These are phyloP conservation scores for Autographa gamma DNA, from an alignment of 2,888 invertebrate genomes.

Conservation along the genomic window DNA sequence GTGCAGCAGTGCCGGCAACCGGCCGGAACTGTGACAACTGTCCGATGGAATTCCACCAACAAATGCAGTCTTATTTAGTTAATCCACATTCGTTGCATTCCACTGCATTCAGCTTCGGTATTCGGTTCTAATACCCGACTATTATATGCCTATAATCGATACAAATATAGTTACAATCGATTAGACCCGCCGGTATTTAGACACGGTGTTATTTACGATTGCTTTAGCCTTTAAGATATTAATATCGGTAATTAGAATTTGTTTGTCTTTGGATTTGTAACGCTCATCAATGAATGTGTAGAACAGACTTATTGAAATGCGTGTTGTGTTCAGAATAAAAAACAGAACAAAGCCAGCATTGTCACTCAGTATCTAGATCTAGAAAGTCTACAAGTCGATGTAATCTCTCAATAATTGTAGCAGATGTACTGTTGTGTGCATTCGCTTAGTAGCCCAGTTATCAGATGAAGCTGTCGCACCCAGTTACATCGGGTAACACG, in stretches of 20 bases:
- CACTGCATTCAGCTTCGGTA: slow-evolving; percentile 27
- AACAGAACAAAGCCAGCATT: slow-evolving; percentile 46
- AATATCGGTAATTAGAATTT: slow-evolving; percentile 32
- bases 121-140: slow-evolving; percentile 29
- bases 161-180: slow-evolving; percentile 30
- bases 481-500: slow-evolving; percentile 34
- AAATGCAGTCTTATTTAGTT: slow-evolving; percentile 57
- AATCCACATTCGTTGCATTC: slow-evolving; percentile 61
- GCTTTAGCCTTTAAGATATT: slow-evolving; percentile 28
- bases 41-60: slow-evolving; percentile 60
- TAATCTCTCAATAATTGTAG: slow-evolving; percentile 41
- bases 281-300: slow-evolving; percentile 22
- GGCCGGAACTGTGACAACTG: slow-evolving; percentile 66
- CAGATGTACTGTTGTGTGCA: slow-evolving; percentile 30
- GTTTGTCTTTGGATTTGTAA: slow-evolving; percentile 19
- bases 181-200: slow-evolving; percentile 29
- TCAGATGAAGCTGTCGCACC: slow-evolving; percentile 30
- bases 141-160: slow-evolving; percentile 34
- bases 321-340: slow-evolving; percentile 23
- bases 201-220: slow-evolving; percentile 40
- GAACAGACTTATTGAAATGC: background rate
- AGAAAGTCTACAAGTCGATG: slow-evolving; percentile 54
- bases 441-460: slow-evolving; percentile 25
- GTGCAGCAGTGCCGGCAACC: slow-evolving; percentile 41
- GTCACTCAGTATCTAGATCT: slow-evolving; percentile 53